Base-by-base conservation (phyloP, 1,140 invertebrate species). In the Cylas formicarius region DNA sequence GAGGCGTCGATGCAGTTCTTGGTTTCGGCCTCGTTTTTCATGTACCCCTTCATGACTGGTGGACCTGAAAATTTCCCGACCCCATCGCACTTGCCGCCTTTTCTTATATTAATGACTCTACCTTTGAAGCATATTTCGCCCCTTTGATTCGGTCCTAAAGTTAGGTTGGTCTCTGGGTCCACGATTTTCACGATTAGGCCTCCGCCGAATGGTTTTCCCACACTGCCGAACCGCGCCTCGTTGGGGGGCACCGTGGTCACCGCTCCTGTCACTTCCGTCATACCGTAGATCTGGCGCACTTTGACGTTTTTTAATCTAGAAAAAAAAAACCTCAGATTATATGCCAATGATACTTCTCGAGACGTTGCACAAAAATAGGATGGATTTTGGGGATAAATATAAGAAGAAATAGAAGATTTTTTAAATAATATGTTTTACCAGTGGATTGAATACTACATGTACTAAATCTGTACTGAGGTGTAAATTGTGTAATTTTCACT, bases 71-170 rank as follows among this genome's bases (percentile, higher is more conserved):
- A n/a, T n/a, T n/a, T n/a, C n/a, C n/a, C n/a, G n/a, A n/a, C n/a
- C n/a, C n/a, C n/a, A n/a, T n/a, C n/a, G n/a, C n/a, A n/a, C n/a
- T n/a, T n/a, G n/a, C n/a, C n/a, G n/a, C n/a, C n/a, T n/a, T n/a
- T n/a, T n/a, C n/a, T n/a, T n/a, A n/a, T n/a, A n/a, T n/a, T n/a
- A n/a, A n/a, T n/a, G n/a, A n/a, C n/a, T 19, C n/a, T 37, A 26
- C 34, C 45, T 24, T 77, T 78, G 13, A 83, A 71, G 58, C 77
- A 86, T 3, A 88, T 56, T 60, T 88, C 84, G 8, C 85, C 85
- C 32, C 68, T 61, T 49, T 75, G 47, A 26, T 74, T 65, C 0
- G 79, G 66, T 1, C 80, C 80, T 14, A 84, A 52, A 13, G 66
- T 53, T 51, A 75, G 63, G 5, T 75, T 72, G 6, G 69, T 82